Base-by-base conservation (phyloP, 1,140 invertebrate genomes). In the Pseudobourletiella spinata region DNA sequence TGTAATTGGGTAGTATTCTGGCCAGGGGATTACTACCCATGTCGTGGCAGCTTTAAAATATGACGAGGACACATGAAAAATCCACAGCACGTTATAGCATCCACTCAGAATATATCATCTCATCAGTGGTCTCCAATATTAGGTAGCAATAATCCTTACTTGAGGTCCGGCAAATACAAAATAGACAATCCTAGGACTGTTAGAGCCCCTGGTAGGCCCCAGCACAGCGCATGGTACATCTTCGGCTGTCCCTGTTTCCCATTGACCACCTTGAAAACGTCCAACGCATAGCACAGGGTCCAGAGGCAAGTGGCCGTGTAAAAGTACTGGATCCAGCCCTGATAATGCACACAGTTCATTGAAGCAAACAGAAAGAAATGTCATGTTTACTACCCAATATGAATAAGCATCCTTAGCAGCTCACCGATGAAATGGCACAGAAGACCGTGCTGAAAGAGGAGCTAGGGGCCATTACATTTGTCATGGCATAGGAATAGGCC, bases 271-370 rank as follows among this genome's bases (percentile, higher is more conserved):
- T 83, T 74, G 73, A 82, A 82, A 73, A 87, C 88, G 69, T 91
- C 87, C 43, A 89, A 78, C 2, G 87, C 86, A 74, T 90, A 91
- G 70, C 83, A 86, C 18, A 90, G 76, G 3, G 86, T 91, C 87
- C 87, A 91, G 52, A 88, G 80, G 83, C 86, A 89, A 0, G 87
- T 88, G 11, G 84, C 83, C 69, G 84, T 87, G 69, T 89, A 91
- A 73, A 89, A 91, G 72, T 88, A 89, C 71, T 90, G 86, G 26
- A 84, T 88, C 82, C 86, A 87, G 8, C 84, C 86, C 87, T 89
- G 68, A 60, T 80, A 58, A 65, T 56, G 65, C 14, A 20, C 3
- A 55, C 25, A 55, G 3, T n/a, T 43, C 22, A 44, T 46, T 18
- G 18, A 46, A 6, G 22, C 6, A 46, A 8, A 4, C 18, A 8